Evolutionary conservation across 2,888 invertebrate species (phyloP), one percentile per base, ranked within the genome.

Genomic region (Erynnis tages): DNA sequence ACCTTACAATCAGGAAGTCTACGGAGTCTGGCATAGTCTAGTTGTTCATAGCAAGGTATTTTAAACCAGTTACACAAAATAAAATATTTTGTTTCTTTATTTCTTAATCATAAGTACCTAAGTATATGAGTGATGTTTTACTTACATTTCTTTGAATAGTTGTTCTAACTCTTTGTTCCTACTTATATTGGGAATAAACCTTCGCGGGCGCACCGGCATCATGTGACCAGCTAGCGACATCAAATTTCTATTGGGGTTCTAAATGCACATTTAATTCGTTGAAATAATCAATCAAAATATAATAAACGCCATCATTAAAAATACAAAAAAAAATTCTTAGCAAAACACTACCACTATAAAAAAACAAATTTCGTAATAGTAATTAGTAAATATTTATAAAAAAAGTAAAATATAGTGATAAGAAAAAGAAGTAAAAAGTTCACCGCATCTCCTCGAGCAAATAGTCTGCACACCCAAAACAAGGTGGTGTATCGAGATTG

Each of bases 401-500:
- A 25, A 25, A 25, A 6, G 2, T 7, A 25, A 6, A 25, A 25
- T 5, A 13, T 5, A 17, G n/a, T 35, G 2, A 17, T 35, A 7
- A 11, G 29, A 17, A 13, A 14, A 19, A 45, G 57, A 21, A 21
- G 10, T 38, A 10, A 4, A 32, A 32, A 14, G n/a, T n/a, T 67
- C 58, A 85, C 91, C 53, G 90, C 82, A 41, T 91, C 84, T 0
- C 91, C 82, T 54, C 82, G 87, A 58, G 91, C 74, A 10, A 79
- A 77, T 0, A 81, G 69, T 11, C 73, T 66, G 58, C 78, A 78
- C 13, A 75, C 67, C 89, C 89, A 92, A 62, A 91, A 92, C 1
- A 94, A 67, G 4, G 91, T 85, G 0, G 80, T 74, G 61, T 87
- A 91, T 8, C 80, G 82, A 3, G 90, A 86, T 8, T 91, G 76